phyloP scores from a whole-genome alignment of 2,888 invertebrate species.

The Drosophila affinis region DNA sequence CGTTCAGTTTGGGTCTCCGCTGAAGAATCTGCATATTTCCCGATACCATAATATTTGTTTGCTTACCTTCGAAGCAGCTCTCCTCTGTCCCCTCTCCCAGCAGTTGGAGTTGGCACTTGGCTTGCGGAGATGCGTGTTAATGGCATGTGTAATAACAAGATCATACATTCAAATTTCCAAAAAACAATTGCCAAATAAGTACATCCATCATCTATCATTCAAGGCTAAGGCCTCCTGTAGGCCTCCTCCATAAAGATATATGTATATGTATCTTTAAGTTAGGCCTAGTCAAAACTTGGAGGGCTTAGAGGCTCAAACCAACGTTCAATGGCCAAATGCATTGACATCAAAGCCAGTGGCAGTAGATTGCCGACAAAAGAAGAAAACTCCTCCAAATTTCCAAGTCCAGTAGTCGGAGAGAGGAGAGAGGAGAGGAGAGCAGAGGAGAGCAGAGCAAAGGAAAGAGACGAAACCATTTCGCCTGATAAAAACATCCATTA shows the following conservation, averaged over 20 bases:
- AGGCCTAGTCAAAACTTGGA: not conserved
- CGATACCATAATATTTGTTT: conserved; percentile 59
- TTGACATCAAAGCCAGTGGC: conserved; percentile 67
- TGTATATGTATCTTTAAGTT: not conserved
- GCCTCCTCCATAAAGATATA: not conserved
- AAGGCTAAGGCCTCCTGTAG: not conserved
- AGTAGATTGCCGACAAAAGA: conserved; percentile 49
- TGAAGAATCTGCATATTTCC: conserved; percentile 42
- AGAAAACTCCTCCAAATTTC: conserved; percentile 9
- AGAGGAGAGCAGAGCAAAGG: not conserved
- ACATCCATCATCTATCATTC: not conserved
- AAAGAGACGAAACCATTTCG: conserved; percentile 67
- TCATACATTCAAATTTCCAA: conserved; percentile 51
- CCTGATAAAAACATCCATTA: conserved; percentile 82
- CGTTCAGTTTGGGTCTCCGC: not conserved
- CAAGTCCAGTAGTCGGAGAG: conserved; percentile 82
- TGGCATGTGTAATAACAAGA: conserved; percentile 58
- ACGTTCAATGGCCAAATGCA: conserved; percentile 68
- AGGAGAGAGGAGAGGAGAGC: not conserved
- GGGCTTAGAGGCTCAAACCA: not conserved
- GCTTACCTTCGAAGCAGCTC: conserved; percentile 53
- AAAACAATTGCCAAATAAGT: conserved; percentile 28
- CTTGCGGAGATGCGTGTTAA: conserved; percentile 56
- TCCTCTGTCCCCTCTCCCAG: conserved; percentile 19
- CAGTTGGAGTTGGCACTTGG: conserved; percentile 59